Evolutionary conservation across 1,140 invertebrate species (phyloP).

Genomic region (Euwallacea similis): DNA sequence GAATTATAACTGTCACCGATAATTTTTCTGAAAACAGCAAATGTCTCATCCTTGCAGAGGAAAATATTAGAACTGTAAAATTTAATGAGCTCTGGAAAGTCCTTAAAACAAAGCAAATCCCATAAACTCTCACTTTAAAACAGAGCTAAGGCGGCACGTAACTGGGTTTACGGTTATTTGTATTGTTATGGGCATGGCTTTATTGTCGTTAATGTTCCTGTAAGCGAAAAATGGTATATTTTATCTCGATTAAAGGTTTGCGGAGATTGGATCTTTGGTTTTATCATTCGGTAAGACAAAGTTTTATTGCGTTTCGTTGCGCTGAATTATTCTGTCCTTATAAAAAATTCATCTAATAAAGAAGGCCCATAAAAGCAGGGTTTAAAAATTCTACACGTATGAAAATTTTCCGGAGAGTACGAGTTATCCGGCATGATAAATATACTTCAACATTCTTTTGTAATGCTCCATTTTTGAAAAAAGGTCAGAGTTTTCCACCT

Average conservation of each 20-base stretch:
- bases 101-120: slow-evolving; percentile 15
- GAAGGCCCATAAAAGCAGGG: neutral
- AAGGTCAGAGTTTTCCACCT: slow-evolving; percentile 6
- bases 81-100: slow-evolving; percentile 10
- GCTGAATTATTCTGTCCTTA: neutral
- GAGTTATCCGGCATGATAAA: neutral
- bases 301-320: neutral
- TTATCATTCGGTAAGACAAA: neutral
- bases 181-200: slow-evolving; percentile 30
- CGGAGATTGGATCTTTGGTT: neutral
- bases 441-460: slow-evolving; percentile 10
- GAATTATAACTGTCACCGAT: no score
- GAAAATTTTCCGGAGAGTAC: neutral
- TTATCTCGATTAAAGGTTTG: slow-evolving; percentile 12
- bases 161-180: slow-evolving; percentile 28
- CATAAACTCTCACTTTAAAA: slow-evolving; percentile 24
- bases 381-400: neutral
- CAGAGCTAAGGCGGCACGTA: slow-evolving; percentile 22
- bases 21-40: no score
- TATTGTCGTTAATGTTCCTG: slow-evolving; percentile 23
- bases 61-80: slow-evolving; percentile 12
- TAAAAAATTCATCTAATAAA: neutral
- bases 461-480: neutral
- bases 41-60: neutral
- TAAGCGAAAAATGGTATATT: slow-evolving; percentile 29